Evolutionary conservation across 2,113 vertebrate genomes (phyloP), one percentile per base, ranked within the genome.

Genomic region (Mus pahari): DNA sequence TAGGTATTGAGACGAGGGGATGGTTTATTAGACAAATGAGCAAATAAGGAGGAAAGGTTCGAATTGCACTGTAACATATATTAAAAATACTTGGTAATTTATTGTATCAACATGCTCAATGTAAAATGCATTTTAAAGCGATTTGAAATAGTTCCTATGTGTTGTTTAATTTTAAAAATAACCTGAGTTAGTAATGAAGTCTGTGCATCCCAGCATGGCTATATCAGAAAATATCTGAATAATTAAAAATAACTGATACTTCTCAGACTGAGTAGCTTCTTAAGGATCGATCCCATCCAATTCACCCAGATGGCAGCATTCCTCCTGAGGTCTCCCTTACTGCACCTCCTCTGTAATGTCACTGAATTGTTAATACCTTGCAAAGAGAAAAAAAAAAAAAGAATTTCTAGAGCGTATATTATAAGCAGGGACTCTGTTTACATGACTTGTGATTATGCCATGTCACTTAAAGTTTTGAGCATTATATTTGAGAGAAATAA

Each of bases 101-200:
- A 42, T 17, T 91, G 3, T 78, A 86, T 91, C 64, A 86, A 93
- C 12, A 2, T 55, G 82, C 19, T 48, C 42, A 79, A 84, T 3
- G 45, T 75, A 70, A 96, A 92, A 60, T 74, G 26, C 16, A 42
- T 70, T 53, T 28, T 48, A 68, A 82, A 82, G 39, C 84, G 42
- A 42, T 12, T 26, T 74, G 70, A 31, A n/a, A 89, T 70, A 84
- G 10, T 45, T 24, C 42, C 48, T 75, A 16, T 16, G 17, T 71
- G 22, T 89, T 73, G 26, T 4, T 74, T 86, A 89, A 91, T 81
- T 89, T 89, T 94, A 48, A 86, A 90, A 96, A 70, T 24, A 86
- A 28, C 42, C 55, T 91, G 20, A 8, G 17, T n/a, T 89, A 39
- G 53, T 86, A 77, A 74, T 89, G 64, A 68, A 53, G 13, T 64